A percentile compares a stretch with the other conserved stretches of the same genome.
These are phyloP conservation scores for Sarcophaga bullata DNA, from an alignment of 1,140 invertebrate genomes.

Conservation along the genomic window DNA sequence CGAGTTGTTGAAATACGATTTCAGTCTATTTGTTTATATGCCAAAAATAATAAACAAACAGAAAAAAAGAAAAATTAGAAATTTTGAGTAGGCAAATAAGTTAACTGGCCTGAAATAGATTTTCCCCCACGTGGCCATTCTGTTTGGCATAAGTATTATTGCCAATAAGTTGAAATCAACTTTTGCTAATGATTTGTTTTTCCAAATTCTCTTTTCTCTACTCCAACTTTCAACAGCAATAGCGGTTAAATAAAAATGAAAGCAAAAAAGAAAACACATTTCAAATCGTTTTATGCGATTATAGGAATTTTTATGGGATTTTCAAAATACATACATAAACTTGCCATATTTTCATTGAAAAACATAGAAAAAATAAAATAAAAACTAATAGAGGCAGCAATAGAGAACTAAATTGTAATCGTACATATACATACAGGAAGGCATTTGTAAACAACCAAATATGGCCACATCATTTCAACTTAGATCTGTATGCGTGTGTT, in stretches of 20 bases:
- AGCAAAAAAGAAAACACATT: background rate
- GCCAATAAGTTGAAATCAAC: conserved; percentile 28
- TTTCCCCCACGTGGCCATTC: background rate
- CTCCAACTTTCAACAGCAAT: background rate
- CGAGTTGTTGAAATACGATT: conserved; percentile 4
- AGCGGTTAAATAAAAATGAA: too few relatives aligned
- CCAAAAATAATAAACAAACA: background rate
- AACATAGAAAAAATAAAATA: background rate
- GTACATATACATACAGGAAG: background rate
- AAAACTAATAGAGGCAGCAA: background rate
- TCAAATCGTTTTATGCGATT: conserved; percentile 9
- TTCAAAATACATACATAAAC: background rate
- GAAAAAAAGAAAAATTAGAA: background rate
- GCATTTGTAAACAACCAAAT: background rate
- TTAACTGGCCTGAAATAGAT: background rate
- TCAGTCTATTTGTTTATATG: conserved; percentile 15
- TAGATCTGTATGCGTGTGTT: too few relatives aligned
- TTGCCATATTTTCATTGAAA: background rate
- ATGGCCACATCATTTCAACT: too few relatives aligned
- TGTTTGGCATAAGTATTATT: background rate
- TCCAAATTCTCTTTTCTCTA: background rate
- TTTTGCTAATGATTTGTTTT: conserved; percentile 30
- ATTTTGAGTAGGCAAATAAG: too few relatives aligned
- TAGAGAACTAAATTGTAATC: too few relatives aligned
- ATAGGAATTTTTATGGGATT: conserved; percentile 27